Percentiles rank a stretch among this genome's conserved stretches.
These are phyloP conservation scores for Chironomus striatipennis DNA, from an alignment of 1,140 invertebrate species.

Conservation along the genomic window DNA sequence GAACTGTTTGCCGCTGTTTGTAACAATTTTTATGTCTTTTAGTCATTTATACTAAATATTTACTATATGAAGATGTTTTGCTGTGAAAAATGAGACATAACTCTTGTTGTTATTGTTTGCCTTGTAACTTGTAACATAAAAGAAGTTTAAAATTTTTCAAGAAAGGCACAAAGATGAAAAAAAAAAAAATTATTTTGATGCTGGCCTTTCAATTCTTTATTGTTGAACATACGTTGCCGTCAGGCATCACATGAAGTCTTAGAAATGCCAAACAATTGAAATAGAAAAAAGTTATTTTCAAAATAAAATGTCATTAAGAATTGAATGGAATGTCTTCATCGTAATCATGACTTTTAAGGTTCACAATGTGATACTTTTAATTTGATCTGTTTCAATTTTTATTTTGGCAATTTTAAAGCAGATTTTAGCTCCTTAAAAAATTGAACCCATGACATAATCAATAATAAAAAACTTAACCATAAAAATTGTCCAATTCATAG, in stretches of 20 bases:
- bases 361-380: too few species aligned
- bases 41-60: neutral
- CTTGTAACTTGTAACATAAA: neutral
- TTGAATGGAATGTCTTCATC: neutral
- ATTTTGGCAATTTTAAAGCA: neutral
- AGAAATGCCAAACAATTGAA: neutral
- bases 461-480: too few species aligned
- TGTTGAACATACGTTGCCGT: neutral
- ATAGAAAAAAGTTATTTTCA: neutral
- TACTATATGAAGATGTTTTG: too few species aligned
- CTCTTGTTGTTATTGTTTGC: constrained; percentile 13
- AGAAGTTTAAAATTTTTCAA: constrained; percentile 9
- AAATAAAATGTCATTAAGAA: neutral
- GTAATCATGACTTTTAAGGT: neutral
- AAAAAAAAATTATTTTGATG: neutral
- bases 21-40: neutral
- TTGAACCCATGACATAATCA: neutral
- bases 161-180: neutral
- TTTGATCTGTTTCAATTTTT: too few species aligned
- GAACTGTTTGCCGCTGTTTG: neutral
- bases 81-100: neutral
- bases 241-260: neutral
- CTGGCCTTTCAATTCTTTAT: neutral
- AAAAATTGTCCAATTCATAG: too few species aligned
- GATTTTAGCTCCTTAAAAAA: neutral